Conservation (phyloP, 2,113 vertebrate genomes). For the Climacteris rufus region DNA sequence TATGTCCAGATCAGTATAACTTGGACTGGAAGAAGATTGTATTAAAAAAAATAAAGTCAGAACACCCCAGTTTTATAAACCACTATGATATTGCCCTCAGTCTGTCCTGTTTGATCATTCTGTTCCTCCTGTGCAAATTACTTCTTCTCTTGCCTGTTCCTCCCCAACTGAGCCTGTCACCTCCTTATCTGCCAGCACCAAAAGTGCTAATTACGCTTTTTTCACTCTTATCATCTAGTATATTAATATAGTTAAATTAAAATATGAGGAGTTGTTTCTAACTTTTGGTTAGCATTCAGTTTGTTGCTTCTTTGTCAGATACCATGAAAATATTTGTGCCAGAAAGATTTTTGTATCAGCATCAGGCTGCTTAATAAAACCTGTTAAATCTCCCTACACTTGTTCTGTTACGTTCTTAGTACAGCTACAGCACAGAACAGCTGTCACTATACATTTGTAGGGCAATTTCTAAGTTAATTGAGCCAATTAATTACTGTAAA, state of each 20-base stretch:
- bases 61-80: not conserved
- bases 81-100: rapidly evolving
- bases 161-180: not conserved
- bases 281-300: not conserved
- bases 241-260: not conserved
- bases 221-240: not conserved
- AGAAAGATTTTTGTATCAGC: not conserved
- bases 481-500: not conserved
- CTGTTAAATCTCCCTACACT: not conserved
- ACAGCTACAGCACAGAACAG: not conserved
- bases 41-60: not conserved
- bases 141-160: not conserved
- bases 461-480: not conserved
- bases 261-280: not conserved
- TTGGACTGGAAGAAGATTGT: not conserved
- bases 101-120: not conserved
- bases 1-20: not conserved
- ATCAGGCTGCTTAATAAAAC: not conserved
- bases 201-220: not conserved
- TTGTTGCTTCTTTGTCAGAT: not conserved
- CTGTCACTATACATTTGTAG: not conserved
- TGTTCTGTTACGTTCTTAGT: not conserved
- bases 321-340: not conserved
- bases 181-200: not conserved
- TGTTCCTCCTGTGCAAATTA: not conserved